Conservation (phyloP, 1,140 invertebrate genomes). For the Bombus difficillimus region DNA sequence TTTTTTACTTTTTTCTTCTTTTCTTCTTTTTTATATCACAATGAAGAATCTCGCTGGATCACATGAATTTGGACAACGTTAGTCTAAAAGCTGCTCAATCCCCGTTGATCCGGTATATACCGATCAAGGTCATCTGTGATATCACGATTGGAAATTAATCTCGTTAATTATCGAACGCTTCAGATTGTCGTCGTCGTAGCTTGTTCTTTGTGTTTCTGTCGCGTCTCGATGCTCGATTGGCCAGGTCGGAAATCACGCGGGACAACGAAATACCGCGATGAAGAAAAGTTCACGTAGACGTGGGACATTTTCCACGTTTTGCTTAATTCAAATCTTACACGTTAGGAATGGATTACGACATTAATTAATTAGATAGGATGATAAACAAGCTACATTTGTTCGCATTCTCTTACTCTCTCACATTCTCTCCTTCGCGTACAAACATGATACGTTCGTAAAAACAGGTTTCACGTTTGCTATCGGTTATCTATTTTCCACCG, state of each 20-base stretch:
- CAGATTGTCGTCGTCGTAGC: slow-evolving; percentile 36
- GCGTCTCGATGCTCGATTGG: neutral
- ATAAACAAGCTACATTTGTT: neutral
- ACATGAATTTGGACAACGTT: slow-evolving; percentile 2
- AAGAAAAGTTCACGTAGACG: neutral
- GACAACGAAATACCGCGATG: neutral
- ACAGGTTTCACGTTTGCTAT: neutral
- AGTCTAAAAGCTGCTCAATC: neutral
- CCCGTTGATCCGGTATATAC: neutral
- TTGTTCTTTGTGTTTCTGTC: neutral
- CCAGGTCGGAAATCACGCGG: neutral
- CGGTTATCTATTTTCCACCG: slow-evolving; percentile 8
- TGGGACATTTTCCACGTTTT: neutral
- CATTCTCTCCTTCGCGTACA: neutral
- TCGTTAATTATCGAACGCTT: slow-evolving; percentile 38
- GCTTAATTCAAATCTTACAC: slow-evolving; percentile 9
- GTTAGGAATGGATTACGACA: slow-evolving; percentile 10
- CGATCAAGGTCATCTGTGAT: neutral
- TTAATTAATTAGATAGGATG: neutral
- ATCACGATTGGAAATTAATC: neutral
- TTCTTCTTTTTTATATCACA: neutral
- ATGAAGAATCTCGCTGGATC: slow-evolving; percentile 11
- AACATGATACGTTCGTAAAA: neutral
- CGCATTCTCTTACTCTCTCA: neutral
- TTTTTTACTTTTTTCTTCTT: neutral